Conservation (phyloP, 2,888 invertebrate species). For the Ochlodes sylvanus region DNA sequence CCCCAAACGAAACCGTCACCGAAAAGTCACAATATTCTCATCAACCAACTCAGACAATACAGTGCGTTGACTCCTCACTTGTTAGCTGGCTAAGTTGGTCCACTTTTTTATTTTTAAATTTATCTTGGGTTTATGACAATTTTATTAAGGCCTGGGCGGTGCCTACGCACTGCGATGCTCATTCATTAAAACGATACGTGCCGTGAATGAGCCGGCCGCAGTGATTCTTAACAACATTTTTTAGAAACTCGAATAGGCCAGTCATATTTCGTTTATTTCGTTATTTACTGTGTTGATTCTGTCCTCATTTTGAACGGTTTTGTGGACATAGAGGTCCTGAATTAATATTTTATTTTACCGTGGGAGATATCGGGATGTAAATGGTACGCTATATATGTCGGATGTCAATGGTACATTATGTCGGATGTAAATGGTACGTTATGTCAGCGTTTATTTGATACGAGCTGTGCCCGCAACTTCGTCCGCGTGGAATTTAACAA, state of each 20-base stretch:
- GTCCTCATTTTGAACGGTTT: constrained; percentile 8
- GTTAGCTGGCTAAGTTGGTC: constrained; percentile 48
- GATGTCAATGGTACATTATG: too few relatives aligned
- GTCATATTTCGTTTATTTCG: constrained; percentile 24
- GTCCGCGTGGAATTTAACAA: too few relatives aligned
- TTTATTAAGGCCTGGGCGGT: constrained; percentile 70
- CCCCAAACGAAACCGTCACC: too few relatives aligned
- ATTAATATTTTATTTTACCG: neutral
- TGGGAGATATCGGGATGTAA: too few relatives aligned
- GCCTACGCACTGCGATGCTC: constrained; percentile 64
- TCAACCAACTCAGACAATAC: constrained; percentile 55
- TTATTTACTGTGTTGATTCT: constrained; percentile 25
- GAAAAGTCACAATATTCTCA: constrained; percentile 49
- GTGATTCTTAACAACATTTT: constrained; percentile 38
- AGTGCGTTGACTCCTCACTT: constrained; percentile 60
- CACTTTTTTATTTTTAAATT: constrained; percentile 61
- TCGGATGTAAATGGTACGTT: too few relatives aligned
- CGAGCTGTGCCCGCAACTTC: too few relatives aligned
- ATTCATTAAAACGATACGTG: constrained; percentile 70
- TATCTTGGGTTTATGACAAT: constrained; percentile 74
- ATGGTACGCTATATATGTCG: too few relatives aligned
- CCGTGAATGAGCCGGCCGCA: constrained; percentile 48
- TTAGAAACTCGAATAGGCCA: constrained; percentile 25
- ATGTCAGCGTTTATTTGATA: too few relatives aligned
- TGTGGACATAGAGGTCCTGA: neutral